Conservation (phyloP, 1,140 invertebrate species). For the Leptopilina boulardi region DNA sequence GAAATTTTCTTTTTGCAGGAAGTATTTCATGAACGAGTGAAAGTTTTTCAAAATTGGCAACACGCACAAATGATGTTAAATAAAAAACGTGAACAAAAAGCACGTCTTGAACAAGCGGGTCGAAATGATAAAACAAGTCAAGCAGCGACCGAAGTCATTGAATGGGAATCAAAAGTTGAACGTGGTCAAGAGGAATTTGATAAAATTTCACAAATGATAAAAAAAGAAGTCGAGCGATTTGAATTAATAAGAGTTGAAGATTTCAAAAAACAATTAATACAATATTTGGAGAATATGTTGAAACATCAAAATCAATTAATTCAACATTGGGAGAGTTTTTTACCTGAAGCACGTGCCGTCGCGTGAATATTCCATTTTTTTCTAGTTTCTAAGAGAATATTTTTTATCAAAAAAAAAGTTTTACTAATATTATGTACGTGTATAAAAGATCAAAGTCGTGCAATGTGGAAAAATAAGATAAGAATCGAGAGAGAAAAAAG, state of each 20-base stretch:
- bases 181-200: constrained; percentile 97
- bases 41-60: constrained; percentile 98
- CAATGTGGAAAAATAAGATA: constrained; percentile 33
- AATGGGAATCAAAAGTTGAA: constrained; percentile 98
- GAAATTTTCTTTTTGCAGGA: constrained; percentile 78
- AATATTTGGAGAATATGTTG: constrained; percentile 95
- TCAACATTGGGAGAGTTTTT: constrained; percentile 95
- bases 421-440: not conserved
- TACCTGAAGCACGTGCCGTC: constrained; percentile 93
- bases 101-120: constrained; percentile 91
- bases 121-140: constrained; percentile 93
- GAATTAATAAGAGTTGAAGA: constrained; percentile 92
- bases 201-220: constrained; percentile 96
- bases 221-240: constrained; percentile 95
- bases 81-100: constrained; percentile 96
- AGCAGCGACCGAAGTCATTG: constrained; percentile 92
- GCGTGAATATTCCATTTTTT: constrained; percentile 78
- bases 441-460: constrained; percentile 18
- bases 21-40: constrained; percentile 98
- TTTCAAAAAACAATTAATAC: constrained; percentile 92
- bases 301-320: constrained; percentile 97
- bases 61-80: constrained; percentile 95
- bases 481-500: constrained; percentile 36
- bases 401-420: constrained; percentile 52
- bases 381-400: constrained; percentile 47